A percentile compares a stretch with the other conserved stretches of the same genome.
phyloP scores from a whole-genome alignment of 2,888 invertebrate species.

The Agapostemon virescens region DNA sequence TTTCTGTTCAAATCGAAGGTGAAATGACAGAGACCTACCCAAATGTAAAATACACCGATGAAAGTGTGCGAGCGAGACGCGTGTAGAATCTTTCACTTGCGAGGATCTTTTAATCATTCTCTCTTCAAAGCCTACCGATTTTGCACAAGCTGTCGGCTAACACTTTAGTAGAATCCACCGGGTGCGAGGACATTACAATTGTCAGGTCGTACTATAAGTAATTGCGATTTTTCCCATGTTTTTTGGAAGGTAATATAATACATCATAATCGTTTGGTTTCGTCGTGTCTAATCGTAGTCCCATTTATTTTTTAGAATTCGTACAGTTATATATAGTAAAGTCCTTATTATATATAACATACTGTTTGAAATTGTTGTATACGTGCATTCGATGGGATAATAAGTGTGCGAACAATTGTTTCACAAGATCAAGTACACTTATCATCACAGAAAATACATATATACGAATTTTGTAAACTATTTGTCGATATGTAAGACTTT shows the following conservation, averaged over 20 bases:
- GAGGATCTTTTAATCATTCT: neutral
- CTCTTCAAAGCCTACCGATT: neutral
- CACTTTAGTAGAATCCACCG: neutral
- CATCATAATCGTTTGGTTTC: neutral
- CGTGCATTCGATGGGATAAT: neutral
- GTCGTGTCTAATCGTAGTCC: too few relatives aligned
- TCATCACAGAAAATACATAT: neutral
- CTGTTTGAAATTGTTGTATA: neutral
- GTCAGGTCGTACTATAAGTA: neutral
- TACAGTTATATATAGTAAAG: too few relatives aligned
- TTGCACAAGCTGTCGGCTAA: neutral
- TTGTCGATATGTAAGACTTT: neutral
- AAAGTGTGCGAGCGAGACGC: neutral
- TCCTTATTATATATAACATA: too few relatives aligned
- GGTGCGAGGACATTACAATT: neutral
- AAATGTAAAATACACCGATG: neutral
- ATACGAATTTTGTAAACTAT: neutral
- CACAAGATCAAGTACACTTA: neutral
- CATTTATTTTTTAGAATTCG: neutral
- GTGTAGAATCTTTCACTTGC: neutral
- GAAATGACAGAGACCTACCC: neutral
- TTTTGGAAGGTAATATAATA: neutral
- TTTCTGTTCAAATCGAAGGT: constrained; percentile 30
- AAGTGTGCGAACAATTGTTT: neutral
- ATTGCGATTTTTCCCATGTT: neutral